Conservation (phyloP, 1,140 invertebrate species). For the Trichomalopsis sarcophagae region DNA sequence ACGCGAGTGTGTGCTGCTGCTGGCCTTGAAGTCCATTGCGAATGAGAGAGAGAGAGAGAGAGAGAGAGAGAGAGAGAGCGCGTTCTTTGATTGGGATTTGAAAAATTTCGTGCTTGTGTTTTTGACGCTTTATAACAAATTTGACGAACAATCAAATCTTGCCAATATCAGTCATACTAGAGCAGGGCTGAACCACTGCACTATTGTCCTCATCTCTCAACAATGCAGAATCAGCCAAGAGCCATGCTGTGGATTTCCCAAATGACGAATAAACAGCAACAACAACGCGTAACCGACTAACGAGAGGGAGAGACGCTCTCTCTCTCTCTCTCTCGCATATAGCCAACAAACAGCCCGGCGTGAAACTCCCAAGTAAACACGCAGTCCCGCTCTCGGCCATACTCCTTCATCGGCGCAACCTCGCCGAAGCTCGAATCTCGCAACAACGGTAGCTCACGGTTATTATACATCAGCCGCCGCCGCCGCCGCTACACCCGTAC, state of each 20-base stretch:
- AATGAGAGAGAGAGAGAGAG: background rate
- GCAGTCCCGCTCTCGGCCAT: too few species aligned
- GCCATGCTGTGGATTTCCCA: background rate
- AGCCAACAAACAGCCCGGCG: too few species aligned
- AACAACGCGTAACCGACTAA: background rate
- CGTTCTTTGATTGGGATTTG: background rate
- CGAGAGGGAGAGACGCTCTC: too few species aligned
- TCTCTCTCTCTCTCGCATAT: too few species aligned
- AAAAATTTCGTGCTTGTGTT: background rate
- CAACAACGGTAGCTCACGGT: background rate
- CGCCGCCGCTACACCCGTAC: background rate
- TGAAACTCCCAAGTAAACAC: too few species aligned
- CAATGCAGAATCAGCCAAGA: background rate
- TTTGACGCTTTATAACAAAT: too few species aligned
- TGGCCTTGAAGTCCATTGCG: constrained; percentile 7
- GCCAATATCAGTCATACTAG: too few species aligned
- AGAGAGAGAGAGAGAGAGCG: too few species aligned
- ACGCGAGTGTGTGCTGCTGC: background rate
- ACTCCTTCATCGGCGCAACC: background rate
- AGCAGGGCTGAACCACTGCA: too few species aligned
- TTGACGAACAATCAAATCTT: too few species aligned
- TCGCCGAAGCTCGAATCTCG: background rate
- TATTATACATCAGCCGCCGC: background rate
- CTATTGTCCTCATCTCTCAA: too few species aligned
- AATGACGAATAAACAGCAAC: background rate